Conservation (phyloP, 2,113 vertebrate species). For the Poicephalus meyeri region DNA sequence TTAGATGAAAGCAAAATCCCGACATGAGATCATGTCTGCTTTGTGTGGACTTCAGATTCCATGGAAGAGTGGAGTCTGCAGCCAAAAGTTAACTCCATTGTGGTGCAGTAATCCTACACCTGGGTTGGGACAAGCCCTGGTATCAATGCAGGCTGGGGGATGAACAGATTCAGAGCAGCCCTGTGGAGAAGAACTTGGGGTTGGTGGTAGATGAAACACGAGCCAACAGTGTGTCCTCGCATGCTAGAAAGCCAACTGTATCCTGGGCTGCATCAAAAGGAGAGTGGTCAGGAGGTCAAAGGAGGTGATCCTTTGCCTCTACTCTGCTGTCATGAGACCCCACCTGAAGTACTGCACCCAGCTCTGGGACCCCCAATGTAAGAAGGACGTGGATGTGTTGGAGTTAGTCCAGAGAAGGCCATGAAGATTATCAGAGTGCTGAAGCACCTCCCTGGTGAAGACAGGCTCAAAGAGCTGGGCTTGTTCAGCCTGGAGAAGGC, state of each 20-base stretch:
- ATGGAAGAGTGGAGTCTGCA: not conserved
- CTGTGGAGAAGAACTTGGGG: not conserved
- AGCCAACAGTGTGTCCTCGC: fast-evolving
- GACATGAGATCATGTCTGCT: conserved; percentile 57
- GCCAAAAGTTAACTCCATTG: not conserved
- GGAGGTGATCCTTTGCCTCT: not conserved
- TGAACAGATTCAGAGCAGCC: not conserved
- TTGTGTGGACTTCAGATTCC: conserved; percentile 5
- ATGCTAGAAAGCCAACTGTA: fast-evolving
- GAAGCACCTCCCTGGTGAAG: not conserved
- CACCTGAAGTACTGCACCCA: not conserved
- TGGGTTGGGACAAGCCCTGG: not conserved
- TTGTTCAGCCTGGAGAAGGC: not conserved
- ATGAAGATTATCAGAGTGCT: not conserved
- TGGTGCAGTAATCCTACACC: not conserved
- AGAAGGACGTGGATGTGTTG: not conserved
- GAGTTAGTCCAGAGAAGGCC: not conserved
- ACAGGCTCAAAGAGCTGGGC: not conserved
- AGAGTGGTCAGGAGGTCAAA: fast-evolving
- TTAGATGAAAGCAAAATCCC: conserved; percentile 30
- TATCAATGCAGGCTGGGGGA: not conserved
- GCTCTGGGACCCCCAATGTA: not conserved
- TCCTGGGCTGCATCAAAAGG: not conserved
- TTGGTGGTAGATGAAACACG: not conserved
- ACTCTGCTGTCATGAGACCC: fast-evolving